Base-by-base conservation (phyloP, 2,888 invertebrate genomes). In the Glyphotaelius pellucidus region DNA sequence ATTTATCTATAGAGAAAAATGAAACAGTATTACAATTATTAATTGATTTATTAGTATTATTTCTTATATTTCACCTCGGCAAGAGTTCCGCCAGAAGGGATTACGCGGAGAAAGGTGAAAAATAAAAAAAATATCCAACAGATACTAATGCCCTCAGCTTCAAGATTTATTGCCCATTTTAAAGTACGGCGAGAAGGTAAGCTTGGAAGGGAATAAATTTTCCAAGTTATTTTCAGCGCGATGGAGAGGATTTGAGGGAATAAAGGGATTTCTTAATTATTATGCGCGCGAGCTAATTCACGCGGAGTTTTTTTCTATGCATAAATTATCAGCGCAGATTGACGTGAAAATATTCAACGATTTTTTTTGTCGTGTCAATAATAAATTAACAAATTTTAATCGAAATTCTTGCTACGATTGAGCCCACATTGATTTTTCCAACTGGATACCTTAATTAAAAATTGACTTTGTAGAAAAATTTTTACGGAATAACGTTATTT, bases 121-220 rank as follows among this genome's bases (percentile, higher is more conserved):
- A 90, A 90, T 85, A 85, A 42, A 90, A 90, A 90, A 90, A 87
- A 79, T 7, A 38, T 38, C 31, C 86, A 42, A 80, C 42, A 90
- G 86, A 80, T 90, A 86, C 86, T 86, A 90, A 90, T 90, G 80
- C 90, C 80, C 67, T 35, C 80, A 47, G 81, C 31, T 80, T 42
- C 42, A 31, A 90, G 90, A 90, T 90, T 90, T 90, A 90, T 90
- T 79, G 32, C 90, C 86, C 7, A 86, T 90, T 87, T 87, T 90
- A 90, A 90, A 86, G 79, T 90, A 32, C 86, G 35, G 86, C 86
- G 67, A n/a, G 80, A 90, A 79, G 80, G 86, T 80, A 87, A 90
- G 84, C 90, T 84, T 85, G 19, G 32, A 31, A 84, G n/a, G 84
- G 42, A 81, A 90, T 90, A 90, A 90, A 90, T 90, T 90, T 32